A percentile compares a stretch with the other conserved stretches of the same genome.
phyloP scores from a whole-genome alignment of 2,113 vertebrate species.

The Campylomormyrus tamandua region DNA sequence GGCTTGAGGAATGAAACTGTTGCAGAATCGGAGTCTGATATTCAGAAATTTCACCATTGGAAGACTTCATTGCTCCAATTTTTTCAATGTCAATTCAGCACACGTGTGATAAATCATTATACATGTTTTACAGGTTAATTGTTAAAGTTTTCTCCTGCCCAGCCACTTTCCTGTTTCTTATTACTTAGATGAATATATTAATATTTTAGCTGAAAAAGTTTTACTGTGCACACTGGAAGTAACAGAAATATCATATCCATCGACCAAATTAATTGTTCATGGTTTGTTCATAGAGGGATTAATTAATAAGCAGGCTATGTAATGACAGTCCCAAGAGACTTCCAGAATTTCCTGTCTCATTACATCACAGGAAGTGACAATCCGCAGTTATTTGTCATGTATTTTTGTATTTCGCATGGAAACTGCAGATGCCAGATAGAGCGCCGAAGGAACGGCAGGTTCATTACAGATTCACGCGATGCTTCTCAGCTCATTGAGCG shows the following conservation, averaged over 20 bases:
- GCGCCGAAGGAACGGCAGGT: neutral
- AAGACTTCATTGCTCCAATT: neutral
- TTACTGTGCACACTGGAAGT: neutral
- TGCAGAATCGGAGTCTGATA: neutral
- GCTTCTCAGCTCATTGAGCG: neutral
- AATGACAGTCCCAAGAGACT: neutral
- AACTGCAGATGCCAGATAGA: neutral
- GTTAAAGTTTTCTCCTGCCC: neutral
- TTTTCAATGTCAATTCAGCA: neutral
- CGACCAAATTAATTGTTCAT: neutral
- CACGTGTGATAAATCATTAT: neutral
- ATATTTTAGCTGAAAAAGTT: neutral
- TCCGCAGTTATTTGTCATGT: neutral
- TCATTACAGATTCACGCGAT: neutral
- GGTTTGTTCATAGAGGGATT: neutral
- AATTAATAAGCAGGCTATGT: neutral
- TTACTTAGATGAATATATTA: neutral
- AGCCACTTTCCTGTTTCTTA: neutral
- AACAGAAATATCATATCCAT: neutral
- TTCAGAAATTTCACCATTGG: neutral
- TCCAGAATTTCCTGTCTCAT: neutral
- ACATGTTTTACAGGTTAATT: neutral
- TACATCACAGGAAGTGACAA: neutral
- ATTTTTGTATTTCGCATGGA: neutral
- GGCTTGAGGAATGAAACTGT: too few relatives aligned